Conservation (phyloP, 2,113 vertebrate genomes). For the Manacus vitellinus region DNA sequence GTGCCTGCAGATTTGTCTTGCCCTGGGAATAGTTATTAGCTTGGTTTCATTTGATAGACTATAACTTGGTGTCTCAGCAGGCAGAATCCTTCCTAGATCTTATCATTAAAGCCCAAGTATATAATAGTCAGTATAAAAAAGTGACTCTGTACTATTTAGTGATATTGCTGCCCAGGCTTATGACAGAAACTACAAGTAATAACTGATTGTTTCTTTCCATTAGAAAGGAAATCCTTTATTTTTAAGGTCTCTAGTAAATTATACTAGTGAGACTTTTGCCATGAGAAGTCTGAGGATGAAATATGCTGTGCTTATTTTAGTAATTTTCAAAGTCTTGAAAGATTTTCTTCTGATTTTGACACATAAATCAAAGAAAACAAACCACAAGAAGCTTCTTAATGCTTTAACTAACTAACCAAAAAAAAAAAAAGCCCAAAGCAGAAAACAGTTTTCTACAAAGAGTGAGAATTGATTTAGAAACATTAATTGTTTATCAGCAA, state of each 20-base stretch:
- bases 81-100: constrained; percentile 7
- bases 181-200: neutral
- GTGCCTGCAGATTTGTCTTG: constrained; percentile 16
- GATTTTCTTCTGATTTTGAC: neutral
- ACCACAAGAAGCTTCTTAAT: neutral
- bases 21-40: constrained; percentile 13
- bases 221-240: constrained; percentile 20
- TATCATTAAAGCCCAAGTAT: constrained; percentile 11
- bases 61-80: constrained; percentile 7
- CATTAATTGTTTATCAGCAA: neutral
- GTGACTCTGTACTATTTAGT: neutral
- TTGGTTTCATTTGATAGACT: constrained; percentile 37
- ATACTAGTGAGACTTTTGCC: neutral
- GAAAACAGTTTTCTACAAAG: neutral
- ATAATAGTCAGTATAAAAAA: constrained; percentile 12
- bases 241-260: constrained; percentile 2
- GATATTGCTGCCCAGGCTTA: neutral
- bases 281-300: neutral
- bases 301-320: neutral
- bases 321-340: neutral
- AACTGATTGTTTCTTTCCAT: constrained; percentile 19
- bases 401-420: neutral
- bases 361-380: neutral
- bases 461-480: neutral
- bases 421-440: neutral